phyloP scores from a whole-genome alignment of 92 coral and sea anemone genomes.

The Palythoa caribaeorum region DNA sequence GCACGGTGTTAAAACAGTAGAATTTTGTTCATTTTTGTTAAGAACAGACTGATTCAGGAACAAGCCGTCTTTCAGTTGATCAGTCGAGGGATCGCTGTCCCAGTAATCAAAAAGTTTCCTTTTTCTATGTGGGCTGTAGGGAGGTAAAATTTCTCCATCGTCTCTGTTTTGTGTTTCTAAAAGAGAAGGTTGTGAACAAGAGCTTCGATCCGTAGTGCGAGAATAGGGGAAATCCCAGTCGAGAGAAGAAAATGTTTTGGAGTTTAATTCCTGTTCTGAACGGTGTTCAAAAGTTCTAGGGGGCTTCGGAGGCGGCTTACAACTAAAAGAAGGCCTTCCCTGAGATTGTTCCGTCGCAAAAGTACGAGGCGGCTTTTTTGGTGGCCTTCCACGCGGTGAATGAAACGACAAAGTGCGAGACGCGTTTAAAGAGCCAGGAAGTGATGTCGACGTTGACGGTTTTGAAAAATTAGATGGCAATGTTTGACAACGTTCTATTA shows the following conservation, averaged over 20 bases:
- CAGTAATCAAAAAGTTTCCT: conserved; percentile 8
- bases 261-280: conserved; percentile 61
- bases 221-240: conserved; percentile 75
- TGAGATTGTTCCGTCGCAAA: conserved; percentile 73
- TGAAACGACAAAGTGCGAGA: conserved; percentile 37
- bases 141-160: conserved; percentile 2
- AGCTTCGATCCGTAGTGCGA: background rate
- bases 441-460: conserved; percentile 26
- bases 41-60: conserved; percentile 17
- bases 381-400: conserved; percentile 57
- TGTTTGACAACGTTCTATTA: conserved; percentile 10
- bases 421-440: conserved; percentile 36
- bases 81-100: background rate
- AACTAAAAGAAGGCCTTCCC: conserved; percentile 59
- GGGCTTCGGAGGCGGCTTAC: conserved; percentile 86
- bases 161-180: background rate
- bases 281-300: conserved; percentile 84
- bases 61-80: conserved; percentile 18
- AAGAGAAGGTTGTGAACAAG: conserved; percentile 2
- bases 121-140: conserved; percentile 19
- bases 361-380: conserved; percentile 92
- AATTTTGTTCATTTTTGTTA: background rate
- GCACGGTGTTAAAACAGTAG: background rate
- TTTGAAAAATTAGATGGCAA: conserved; percentile 20
- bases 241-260: conserved; percentile 63